Evolutionary conservation across 2,113 vertebrate species (phyloP), one percentile per base, ranked within the genome.

Genomic region (Microcebus lehilahytsara): DNA sequence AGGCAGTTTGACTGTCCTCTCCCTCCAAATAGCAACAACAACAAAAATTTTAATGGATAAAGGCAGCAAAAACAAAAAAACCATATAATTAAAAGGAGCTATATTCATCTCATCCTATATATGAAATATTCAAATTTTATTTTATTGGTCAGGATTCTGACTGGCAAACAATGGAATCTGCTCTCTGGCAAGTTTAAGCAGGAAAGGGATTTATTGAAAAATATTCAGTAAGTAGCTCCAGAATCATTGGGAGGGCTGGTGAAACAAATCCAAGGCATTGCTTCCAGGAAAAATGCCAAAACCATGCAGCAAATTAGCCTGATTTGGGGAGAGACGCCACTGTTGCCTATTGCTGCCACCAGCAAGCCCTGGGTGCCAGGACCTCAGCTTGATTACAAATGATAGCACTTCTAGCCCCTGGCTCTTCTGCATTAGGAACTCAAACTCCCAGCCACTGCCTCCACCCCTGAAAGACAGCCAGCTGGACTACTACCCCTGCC

Each of bases 201-300:
- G 88, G 62, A 96, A 90, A 89, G 14, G 34, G 56, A 69, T 83
- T 95, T 96, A 86, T 4, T 92, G 95, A 86, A 96, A 97, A 91
- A 49, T 87, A 69, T 23, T 74, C 62, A 75, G 91, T 96, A 95
- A 75, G 91, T 96, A 95, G 79, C 74, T 96, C 67, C 4, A 11
- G 93, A 92, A 95, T 95, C 75, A 79, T 9, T 78, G 27, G 69
- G 51, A 92, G 69, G 69, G 32, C 69, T 87, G 51, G 22, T 74
- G 88, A 93, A 92, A 89, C 75, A 87, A 93, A 96, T 75, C 79
- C 14, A 92, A 84, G 88, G 89, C 19, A 0, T 37, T 78, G n/a
- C 93, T 97, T 97, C 93, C 85, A 92, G 91, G 96, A 96, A 92
- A 87, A 89, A 90, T 75, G 95, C 93, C 96, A 95, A 89, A 95